Percentiles rank a stretch among this genome's conserved stretches.
These are phyloP conservation scores for Pseudolycoriella hygida DNA, from an alignment of 2,888 invertebrate species.

Conservation along the genomic window DNA sequence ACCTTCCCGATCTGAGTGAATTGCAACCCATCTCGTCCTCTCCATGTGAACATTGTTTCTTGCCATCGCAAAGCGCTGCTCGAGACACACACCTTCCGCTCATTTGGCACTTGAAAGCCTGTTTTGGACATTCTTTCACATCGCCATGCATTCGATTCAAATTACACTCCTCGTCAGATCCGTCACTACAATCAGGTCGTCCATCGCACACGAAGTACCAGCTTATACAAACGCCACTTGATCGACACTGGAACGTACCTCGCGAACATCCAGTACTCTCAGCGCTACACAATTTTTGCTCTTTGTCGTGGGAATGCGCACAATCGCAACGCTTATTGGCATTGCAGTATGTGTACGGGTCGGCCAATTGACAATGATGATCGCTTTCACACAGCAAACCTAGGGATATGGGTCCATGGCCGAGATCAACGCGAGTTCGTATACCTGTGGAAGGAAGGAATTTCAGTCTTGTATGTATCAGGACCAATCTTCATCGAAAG, in stretches of 20 bases:
- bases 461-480: not conserved
- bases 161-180: constrained; percentile 67
- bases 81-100: constrained; percentile 58
- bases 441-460: not conserved
- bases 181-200: constrained; percentile 66
- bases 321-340: constrained; percentile 49
- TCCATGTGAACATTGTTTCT: constrained; percentile 53
- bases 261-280: constrained; percentile 59
- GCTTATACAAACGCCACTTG: constrained; percentile 71
- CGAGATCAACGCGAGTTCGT: constrained; percentile 25
- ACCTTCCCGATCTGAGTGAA: constrained; percentile 37
- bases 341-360: constrained; percentile 57
- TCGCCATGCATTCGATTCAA: constrained; percentile 23
- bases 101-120: constrained; percentile 52
- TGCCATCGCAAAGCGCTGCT: constrained; percentile 64
- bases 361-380: constrained; percentile 63
- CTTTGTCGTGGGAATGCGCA: constrained; percentile 36
- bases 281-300: constrained; percentile 43
- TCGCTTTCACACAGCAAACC: constrained; percentile 59
- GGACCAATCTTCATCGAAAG: too few species aligned
- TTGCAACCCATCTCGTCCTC: constrained; percentile 56
- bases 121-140: constrained; percentile 36
- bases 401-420: constrained; percentile 41
- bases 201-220: constrained; percentile 85
- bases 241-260: constrained; percentile 63